Conservation (phyloP, 2,797 vertebrate genomes). For the Balearica regulorum region DNA sequence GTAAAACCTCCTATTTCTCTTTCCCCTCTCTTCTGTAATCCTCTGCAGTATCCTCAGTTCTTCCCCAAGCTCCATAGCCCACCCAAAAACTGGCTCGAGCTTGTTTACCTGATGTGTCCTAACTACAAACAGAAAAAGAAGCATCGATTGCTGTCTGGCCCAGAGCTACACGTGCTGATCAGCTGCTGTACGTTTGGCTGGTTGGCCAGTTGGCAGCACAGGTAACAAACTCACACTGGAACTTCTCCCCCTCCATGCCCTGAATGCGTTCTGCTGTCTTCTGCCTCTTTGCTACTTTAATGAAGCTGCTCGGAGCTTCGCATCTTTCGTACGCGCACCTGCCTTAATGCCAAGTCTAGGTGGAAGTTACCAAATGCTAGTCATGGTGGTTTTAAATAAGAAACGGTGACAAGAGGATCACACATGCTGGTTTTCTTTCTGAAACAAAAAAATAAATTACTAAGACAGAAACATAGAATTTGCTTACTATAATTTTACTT, state of each 20-base stretch:
- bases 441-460: not conserved
- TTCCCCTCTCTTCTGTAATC: not conserved
- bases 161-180: not conserved
- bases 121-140: not conserved
- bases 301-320: not conserved
- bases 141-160: not conserved
- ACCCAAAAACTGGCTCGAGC: not conserved
- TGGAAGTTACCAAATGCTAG: not conserved
- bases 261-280: not conserved
- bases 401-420: not conserved
- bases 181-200: not conserved
- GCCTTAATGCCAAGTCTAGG: not conserved
- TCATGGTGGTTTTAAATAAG: not conserved
- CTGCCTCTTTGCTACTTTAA: not conserved
- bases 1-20: not conserved
- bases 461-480: not conserved
- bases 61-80: not conserved
- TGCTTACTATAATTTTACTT: not conserved
- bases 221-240: not conserved
- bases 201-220: not conserved
- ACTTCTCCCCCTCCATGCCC: not conserved
- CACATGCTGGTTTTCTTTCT: not conserved
- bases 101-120: not conserved
- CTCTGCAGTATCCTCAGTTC: not conserved
- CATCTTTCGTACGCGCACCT: fast-evolving